Evolutionary conservation across 2,797 vertebrate genomes (phyloP).

Genomic region (Galago senegalensis): DNA sequence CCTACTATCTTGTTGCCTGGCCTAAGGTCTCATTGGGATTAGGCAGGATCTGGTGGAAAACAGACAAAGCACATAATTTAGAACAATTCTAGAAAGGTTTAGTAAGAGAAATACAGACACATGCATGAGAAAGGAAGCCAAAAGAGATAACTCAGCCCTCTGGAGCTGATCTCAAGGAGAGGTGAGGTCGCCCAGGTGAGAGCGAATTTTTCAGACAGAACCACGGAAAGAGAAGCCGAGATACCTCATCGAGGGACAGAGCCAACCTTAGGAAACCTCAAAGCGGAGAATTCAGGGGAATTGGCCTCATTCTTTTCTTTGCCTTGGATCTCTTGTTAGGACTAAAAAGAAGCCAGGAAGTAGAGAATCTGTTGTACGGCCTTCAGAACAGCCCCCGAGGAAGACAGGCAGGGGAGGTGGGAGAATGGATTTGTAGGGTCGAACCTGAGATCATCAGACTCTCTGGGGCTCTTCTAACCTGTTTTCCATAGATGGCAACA

Average conservation of each 20-base stretch:
- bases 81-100: not conserved
- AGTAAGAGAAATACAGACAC: not conserved
- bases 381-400: not conserved
- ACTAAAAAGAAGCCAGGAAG: not conserved
- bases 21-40: not conserved
- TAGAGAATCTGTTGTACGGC: not conserved
- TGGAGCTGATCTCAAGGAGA: not conserved
- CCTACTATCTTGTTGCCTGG: not conserved
- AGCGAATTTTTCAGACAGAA: not conserved
- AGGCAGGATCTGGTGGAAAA: not conserved
- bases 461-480: not conserved
- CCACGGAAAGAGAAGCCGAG: not conserved
- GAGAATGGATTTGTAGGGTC: not conserved
- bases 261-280: not conserved
- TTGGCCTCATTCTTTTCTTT: not conserved
- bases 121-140: not conserved
- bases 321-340: not conserved
- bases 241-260: not conserved
- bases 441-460: not conserved
- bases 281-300: not conserved
- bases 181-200: not conserved
- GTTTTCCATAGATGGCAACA: not conserved
- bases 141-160: not conserved
- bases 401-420: not conserved
- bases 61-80: not conserved